Evolutionary conservation across 30 jellyfish, hydroid and myxozoan species (phyloP).

Genomic region (Pelagia noctiluca): DNA sequence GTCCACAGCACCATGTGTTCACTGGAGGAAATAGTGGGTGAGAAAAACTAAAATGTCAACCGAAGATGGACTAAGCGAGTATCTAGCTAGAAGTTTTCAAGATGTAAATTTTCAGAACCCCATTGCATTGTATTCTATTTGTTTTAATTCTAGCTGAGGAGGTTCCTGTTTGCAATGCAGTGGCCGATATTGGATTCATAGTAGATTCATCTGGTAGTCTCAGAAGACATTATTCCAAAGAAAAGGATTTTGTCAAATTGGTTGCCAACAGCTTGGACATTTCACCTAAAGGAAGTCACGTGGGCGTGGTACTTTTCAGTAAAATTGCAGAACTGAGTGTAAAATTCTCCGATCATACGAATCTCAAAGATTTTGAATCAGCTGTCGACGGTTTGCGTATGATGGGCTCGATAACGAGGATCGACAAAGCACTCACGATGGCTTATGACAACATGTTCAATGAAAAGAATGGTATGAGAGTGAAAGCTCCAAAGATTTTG

Average conservation of each 20-base stretch:
- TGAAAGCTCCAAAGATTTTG: conserved; percentile 50
- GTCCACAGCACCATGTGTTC: too few species aligned
- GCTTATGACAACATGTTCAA: conserved; percentile 59
- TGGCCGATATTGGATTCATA: conserved; percentile 76
- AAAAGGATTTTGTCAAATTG: conserved; percentile 72
- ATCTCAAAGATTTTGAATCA: conserved; percentile 14
- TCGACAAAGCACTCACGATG: conserved; percentile 68
- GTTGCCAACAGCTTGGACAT: conserved; percentile 74
- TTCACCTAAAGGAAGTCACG: conserved; percentile 72
- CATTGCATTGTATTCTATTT: too few species aligned
- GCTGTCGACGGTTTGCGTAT: conserved; percentile 70
- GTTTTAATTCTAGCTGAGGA: conserved; percentile 6
- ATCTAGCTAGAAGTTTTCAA: too few species aligned
- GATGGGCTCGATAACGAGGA: conserved; percentile 60
- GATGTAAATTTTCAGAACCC: too few species aligned
- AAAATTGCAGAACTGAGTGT: conserved; percentile 66
- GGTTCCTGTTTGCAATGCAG: conserved; percentile 3
- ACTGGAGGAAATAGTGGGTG: too few species aligned
- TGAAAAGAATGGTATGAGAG: conserved; percentile 62
- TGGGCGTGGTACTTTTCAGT: conserved; percentile 78
- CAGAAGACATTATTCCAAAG: conserved; percentile 64
- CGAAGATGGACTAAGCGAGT: too few species aligned
- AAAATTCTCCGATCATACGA: conserved; percentile 66
- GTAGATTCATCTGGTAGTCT: conserved; percentile 87
- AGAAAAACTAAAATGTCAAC: too few species aligned